These are phyloP conservation scores for Drosophila subsilvestris DNA, from an alignment of 2,888 invertebrate genomes.

Conservation along the genomic window DNA sequence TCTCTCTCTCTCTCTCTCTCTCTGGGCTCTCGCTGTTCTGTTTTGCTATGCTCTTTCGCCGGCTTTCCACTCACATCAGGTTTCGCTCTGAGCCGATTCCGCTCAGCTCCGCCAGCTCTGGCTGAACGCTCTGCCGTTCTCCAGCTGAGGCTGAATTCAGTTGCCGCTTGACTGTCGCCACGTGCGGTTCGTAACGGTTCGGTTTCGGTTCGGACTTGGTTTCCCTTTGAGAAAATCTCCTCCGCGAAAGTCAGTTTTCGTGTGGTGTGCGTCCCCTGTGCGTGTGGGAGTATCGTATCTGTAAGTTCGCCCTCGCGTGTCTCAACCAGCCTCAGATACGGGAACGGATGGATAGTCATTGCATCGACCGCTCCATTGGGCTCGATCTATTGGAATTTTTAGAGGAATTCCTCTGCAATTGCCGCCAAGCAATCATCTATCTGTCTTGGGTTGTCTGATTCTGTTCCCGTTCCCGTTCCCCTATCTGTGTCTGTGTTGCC, in stretches of 20 bases:
- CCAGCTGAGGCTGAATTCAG: constrained; percentile 54
- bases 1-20: constrained; percentile 14
- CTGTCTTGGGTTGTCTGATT: background rate
- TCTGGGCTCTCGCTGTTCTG: constrained; percentile 62
- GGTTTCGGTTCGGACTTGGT: constrained; percentile 6
- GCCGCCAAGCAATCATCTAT: constrained; percentile 12
- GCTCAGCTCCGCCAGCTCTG: background rate
- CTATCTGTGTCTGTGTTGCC: constrained; percentile 17
- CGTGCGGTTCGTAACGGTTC: constrained; percentile 66
- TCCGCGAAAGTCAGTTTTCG: constrained; percentile 17
- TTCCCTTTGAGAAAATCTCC: constrained; percentile 3
- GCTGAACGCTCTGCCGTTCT: constrained; percentile 48
- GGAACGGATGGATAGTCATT: background rate
- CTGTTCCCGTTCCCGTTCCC: constrained; percentile 11
- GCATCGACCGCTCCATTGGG: background rate
- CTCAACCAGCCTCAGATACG: background rate
- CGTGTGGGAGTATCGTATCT: constrained; percentile 38
- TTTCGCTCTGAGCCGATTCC: constrained; percentile 22
- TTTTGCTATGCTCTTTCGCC: constrained; percentile 73
- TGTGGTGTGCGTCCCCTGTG: constrained; percentile 14
- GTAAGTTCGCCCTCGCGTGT: constrained; percentile 36
- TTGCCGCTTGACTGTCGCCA: constrained; percentile 77
- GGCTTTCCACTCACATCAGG: constrained; percentile 42
- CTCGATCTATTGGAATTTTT: background rate
- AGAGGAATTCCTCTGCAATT: background rate